Base-by-base conservation (phyloP, 2,797 vertebrate species). In the Leptatherina wallacei region DNA sequence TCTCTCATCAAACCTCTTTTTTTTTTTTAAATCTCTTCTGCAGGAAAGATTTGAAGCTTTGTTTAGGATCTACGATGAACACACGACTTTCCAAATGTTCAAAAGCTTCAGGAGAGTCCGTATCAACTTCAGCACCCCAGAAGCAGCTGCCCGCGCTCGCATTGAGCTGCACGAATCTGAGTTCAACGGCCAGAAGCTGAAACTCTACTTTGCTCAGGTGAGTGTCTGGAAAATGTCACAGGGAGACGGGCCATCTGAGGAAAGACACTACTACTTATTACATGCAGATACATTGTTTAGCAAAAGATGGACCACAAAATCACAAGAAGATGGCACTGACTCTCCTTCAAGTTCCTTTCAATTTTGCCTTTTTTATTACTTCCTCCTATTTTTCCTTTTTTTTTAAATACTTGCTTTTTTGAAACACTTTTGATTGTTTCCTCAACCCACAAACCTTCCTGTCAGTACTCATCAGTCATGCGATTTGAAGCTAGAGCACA, bases 191-290 rank as follows among this genome's bases (percentile, higher is more conserved):
- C 93, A 94, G 80, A 97, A 99, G 89, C 94, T 99, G 85, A 97
- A 97, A 84, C 95, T 99, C 16, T 99, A 97, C 89, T 99, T 99
- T 33, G 97, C 98, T 55, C 98, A 99, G 95, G 98, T 99, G 87
- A 85, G 80, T 75, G 55, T 72, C 64, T 75, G 67, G 62, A 71
- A 72, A 80, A 76, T 58, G 61, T 29, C 73, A 76, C 29, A 32
- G 61, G 51, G 70, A 80, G 30, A 24, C 42, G 49, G 16, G 49
- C 14, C 14, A 1, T 73, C 49, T 54, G 3, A 73, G 44, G 33
- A 62, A n/a, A 16, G 65, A 20, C 29, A 20, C 30, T 59, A 20
- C 30, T 59, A 63, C 10, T 81, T n/a, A 10, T 80, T 73, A 52
- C 30, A 51, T 69, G 3, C 52, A 66, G 57, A 10, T 20, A 11